These are phyloP conservation scores for Capitella teleta DNA, from an alignment of 1,140 invertebrate species.

Conservation along the genomic window DNA sequence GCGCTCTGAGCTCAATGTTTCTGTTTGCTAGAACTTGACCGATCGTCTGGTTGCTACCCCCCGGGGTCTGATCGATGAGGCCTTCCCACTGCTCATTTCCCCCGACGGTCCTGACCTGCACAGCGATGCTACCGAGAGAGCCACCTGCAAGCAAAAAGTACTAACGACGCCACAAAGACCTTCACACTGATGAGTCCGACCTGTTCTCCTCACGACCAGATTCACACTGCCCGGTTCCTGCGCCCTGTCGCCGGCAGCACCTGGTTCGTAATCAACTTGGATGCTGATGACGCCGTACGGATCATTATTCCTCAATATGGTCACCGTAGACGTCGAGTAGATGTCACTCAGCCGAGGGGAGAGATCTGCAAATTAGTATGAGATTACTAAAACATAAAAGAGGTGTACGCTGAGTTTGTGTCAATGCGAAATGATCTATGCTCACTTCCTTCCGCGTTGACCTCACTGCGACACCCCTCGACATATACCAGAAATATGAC, in stretches of 20 bases:
- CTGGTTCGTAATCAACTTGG: slow-evolving; percentile 9
- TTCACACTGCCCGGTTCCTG: slow-evolving; percentile 14
- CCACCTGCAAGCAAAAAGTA: slow-evolving; percentile 22
- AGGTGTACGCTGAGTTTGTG: too few species aligned
- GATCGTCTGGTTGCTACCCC: slow-evolving; percentile 24
- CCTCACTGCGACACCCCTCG: too few species aligned
- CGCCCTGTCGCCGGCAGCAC: slow-evolving; percentile 16
- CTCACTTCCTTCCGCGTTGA: too few species aligned
- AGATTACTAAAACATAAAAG: too few species aligned
- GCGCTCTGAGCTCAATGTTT: slow-evolving; percentile 17
- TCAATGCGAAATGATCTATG: too few species aligned
- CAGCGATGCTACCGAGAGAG: slow-evolving; percentile 25
- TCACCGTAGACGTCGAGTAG: slow-evolving; percentile 16
- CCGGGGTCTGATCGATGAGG: slow-evolving; percentile 14
- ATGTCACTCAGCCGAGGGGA: slow-evolving; percentile 26
- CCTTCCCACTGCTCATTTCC: slow-evolving; percentile 26
- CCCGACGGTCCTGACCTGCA: slow-evolving; percentile 30
- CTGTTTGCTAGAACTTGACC: slow-evolving; percentile 24
- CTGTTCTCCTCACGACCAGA: slow-evolving; percentile 22
- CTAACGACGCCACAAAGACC: neutral
- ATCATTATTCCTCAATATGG: slow-evolving; percentile 31
- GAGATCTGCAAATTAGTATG: slow-evolving; percentile 15
- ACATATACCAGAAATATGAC: too few species aligned
- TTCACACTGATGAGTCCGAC: slow-evolving; percentile 12
- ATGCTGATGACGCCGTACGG: slow-evolving; percentile 30